Evolutionary conservation across 2,797 vertebrate genomes (phyloP).

Genomic region (Sebastes reedi): DNA sequence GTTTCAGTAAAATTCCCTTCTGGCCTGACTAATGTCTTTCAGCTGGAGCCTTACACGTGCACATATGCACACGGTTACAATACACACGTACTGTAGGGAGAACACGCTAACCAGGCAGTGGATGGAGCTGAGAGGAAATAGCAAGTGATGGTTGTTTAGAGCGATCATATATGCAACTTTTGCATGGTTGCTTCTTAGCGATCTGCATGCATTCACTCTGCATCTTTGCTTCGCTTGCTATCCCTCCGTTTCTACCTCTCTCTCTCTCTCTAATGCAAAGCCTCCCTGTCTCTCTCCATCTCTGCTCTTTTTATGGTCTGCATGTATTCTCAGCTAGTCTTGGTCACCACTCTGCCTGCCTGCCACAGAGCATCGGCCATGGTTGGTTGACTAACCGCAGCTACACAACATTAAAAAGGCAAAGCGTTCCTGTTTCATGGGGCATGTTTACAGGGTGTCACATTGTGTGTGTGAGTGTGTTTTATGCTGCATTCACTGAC

Average conservation of each 20-base stretch:
- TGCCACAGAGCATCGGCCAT: slow-evolving; percentile 65
- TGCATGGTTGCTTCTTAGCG: slow-evolving; percentile 32
- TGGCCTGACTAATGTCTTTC: slow-evolving; percentile 71
- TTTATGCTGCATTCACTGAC: slow-evolving; percentile 21
- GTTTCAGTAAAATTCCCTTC: slow-evolving; percentile 61
- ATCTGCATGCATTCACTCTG: slow-evolving; percentile 18
- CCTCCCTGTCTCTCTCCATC: slow-evolving; percentile 23
- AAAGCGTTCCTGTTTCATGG: slow-evolving; percentile 30
- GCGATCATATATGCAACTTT: slow-evolving; percentile 32
- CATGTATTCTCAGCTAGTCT: slow-evolving; percentile 56
- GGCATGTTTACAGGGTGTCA: slow-evolving; percentile 46
- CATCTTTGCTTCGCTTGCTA: slow-evolving; percentile 19
- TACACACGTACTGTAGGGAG: slow-evolving; percentile 12
- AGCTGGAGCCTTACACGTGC: slow-evolving; percentile 55
- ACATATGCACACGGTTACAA: slow-evolving; percentile 20
- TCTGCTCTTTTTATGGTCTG: slow-evolving; percentile 42
- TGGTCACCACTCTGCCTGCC: slow-evolving; percentile 54
- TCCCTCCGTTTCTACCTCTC: slow-evolving; percentile 9
- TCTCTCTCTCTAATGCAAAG: not conserved
- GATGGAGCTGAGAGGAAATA: not conserved
- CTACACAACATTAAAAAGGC: slow-evolving; percentile 57
- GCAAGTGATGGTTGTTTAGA: slow-evolving; percentile 13
- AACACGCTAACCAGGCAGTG: not conserved
- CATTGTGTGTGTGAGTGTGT: slow-evolving; percentile 12
- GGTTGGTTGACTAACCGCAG: slow-evolving; percentile 59